Evolutionary conservation across 2,888 invertebrate species (phyloP).

Genomic region (Tortricodes alternella): DNA sequence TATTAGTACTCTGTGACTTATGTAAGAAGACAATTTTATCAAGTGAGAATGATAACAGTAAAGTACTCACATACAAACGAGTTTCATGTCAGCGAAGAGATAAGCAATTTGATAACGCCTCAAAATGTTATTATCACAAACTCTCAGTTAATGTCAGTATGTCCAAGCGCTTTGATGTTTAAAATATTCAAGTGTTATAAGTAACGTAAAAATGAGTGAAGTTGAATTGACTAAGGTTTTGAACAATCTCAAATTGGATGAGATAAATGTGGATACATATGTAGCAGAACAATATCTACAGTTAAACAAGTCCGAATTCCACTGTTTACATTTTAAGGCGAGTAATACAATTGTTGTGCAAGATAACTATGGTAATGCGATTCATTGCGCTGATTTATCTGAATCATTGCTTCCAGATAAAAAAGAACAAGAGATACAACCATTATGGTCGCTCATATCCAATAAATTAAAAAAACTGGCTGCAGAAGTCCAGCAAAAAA

Average conservation of each 20-base stretch:
- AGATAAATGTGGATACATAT: not conserved
- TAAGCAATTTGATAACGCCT: constrained; percentile 16
- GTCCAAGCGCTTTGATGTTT: constrained; percentile 13
- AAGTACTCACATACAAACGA: not conserved
- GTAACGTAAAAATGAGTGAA: constrained; percentile 3
- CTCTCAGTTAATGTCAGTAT: constrained; percentile 8
- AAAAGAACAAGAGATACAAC: not conserved
- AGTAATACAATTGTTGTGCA: not conserved
- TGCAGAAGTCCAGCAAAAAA: constrained; percentile 33
- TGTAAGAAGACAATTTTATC: not conserved
- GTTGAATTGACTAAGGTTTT: not conserved
- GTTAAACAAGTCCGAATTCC: not conserved
- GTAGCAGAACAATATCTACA: constrained; percentile 1
- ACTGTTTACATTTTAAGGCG: constrained; percentile 6
- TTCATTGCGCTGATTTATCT: constrained; percentile 16
- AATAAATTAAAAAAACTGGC: constrained; percentile 32
- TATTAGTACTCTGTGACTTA: no score
- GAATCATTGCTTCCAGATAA: not conserved
- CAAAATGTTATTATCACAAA: constrained; percentile 11
- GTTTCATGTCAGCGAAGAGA: constrained; percentile 15
- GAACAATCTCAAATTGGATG: not conserved
- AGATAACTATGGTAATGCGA: not conserved
- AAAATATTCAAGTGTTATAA: not conserved
- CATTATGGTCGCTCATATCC: constrained; percentile 13
- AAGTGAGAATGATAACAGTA: not conserved